These are phyloP conservation scores for Lophius piscatorius DNA, from an alignment of 2,113 vertebrate species.

Conservation along the genomic window DNA sequence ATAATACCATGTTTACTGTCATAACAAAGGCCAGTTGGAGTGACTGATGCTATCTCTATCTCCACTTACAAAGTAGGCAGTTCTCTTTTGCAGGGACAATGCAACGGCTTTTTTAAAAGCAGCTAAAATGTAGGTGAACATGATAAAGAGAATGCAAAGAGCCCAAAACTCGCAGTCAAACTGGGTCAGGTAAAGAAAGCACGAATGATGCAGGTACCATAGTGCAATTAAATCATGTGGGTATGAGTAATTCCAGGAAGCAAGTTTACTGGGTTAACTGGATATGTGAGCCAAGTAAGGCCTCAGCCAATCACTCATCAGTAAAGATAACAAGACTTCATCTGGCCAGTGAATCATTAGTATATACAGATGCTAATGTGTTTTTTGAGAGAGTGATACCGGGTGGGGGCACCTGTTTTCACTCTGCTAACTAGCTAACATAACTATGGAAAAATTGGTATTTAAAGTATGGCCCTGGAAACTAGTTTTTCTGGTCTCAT, in stretches of 20 bases:
- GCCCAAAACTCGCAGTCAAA: neutral
- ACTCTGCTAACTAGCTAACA: no score
- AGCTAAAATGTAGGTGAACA: neutral
- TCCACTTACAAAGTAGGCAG: no score
- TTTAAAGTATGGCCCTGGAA: no score
- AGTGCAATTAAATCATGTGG: neutral
- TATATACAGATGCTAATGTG: no score
- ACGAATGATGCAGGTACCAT: conserved; percentile 9
- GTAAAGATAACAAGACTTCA: neutral
- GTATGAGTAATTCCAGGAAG: neutral
- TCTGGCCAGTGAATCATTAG: no score
- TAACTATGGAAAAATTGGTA: no score
- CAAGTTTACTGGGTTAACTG: neutral
- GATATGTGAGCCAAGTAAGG: no score
- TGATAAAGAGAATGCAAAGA: neutral
- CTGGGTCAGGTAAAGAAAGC: conserved; percentile 17
- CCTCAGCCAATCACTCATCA: neutral
- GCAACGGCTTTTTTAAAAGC: neutral
- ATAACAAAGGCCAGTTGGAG: neutral
- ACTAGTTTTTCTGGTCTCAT: no score
- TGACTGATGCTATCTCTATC: neutral
- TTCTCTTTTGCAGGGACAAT: neutral
- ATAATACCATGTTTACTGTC: conserved; percentile 4
- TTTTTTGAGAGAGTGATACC: no score
- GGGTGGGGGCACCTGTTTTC: no score